These are phyloP conservation scores for Imbricaverruca yamaguchii DNA, from an alignment of 2,888 invertebrate genomes.

Conservation along the genomic window DNA sequence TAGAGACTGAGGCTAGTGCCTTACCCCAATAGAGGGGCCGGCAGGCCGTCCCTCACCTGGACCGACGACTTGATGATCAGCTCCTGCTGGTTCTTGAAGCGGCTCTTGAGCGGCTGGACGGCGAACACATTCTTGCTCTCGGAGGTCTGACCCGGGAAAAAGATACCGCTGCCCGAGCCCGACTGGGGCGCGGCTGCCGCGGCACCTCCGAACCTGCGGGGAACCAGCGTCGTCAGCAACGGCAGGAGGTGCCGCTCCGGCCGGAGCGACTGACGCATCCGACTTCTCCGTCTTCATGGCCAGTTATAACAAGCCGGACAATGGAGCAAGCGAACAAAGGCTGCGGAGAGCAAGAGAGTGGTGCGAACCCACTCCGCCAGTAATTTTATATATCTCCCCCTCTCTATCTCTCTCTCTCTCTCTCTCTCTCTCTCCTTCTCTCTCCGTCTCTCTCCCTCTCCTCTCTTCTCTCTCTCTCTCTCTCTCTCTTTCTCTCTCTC, in stretches of 20 bases:
- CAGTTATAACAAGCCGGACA: too few relatives aligned
- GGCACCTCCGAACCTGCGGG: background rate
- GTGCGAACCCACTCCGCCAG: too few relatives aligned
- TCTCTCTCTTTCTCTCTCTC: conserved; percentile 25
- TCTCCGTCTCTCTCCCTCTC: conserved; percentile 23
- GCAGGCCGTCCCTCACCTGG: background rate
- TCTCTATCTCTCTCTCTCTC: conserved; percentile 24
- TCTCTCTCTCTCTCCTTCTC: conserved; percentile 24
- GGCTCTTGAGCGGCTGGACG: background rate
- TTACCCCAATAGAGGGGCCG: too few relatives aligned
- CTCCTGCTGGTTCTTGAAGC: background rate
- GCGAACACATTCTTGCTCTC: background rate
- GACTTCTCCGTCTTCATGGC: too few relatives aligned
- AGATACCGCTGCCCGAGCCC: background rate
- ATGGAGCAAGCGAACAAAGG: too few relatives aligned
- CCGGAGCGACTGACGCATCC: too few relatives aligned
- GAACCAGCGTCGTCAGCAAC: background rate
- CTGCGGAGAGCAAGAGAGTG: too few relatives aligned
- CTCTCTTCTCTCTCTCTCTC: conserved; percentile 24
- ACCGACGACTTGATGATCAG: background rate
- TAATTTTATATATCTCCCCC: background rate
- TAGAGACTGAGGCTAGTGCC: too few relatives aligned
- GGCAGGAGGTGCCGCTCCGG: too few relatives aligned
- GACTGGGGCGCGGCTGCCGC: background rate
- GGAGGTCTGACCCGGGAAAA: background rate